Conservation (phyloP, 2,888 invertebrate species). For the Nowickia ferox region DNA sequence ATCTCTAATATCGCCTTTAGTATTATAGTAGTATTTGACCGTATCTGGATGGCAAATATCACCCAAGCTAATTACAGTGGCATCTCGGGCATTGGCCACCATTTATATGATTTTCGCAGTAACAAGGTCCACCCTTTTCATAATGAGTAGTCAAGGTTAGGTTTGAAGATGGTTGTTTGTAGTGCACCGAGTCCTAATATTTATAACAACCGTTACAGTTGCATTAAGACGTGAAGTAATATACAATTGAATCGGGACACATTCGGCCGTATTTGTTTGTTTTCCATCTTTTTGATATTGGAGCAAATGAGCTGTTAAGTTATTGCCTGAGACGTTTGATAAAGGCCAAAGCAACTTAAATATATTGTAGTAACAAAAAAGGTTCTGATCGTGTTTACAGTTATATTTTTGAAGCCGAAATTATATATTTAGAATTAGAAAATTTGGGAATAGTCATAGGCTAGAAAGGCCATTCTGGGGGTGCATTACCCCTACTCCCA, state of each 20-base stretch:
- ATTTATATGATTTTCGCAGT: constrained; percentile 97
- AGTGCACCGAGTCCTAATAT: constrained; percentile 87
- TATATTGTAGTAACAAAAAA: too few species aligned
- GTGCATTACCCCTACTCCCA: too few species aligned
- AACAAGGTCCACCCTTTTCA: constrained; percentile 94
- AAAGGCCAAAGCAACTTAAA: too few species aligned
- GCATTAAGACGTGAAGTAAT: constrained; percentile 93
- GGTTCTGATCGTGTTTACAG: too few species aligned
- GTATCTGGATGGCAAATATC: constrained; percentile 95
- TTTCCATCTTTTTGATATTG: too few species aligned
- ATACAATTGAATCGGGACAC: constrained; percentile 92
- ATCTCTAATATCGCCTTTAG: constrained; percentile 97
- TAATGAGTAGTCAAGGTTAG: constrained; percentile 94
- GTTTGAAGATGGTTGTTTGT: constrained; percentile 92
- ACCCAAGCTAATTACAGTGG: constrained; percentile 96
- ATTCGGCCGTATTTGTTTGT: constrained; percentile 84
- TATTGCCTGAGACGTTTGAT: too few species aligned
- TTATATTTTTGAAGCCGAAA: too few species aligned
- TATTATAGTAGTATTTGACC: constrained; percentile 97
- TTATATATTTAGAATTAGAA: too few species aligned
- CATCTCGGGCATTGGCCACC: constrained; percentile 97
- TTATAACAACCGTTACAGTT: constrained; percentile 99
- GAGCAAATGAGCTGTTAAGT: too few species aligned
- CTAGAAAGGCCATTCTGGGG: too few species aligned
- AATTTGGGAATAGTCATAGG: too few species aligned